Evolutionary conservation across 2,888 invertebrate species (phyloP).

Genomic region (Myathropa florea): DNA sequence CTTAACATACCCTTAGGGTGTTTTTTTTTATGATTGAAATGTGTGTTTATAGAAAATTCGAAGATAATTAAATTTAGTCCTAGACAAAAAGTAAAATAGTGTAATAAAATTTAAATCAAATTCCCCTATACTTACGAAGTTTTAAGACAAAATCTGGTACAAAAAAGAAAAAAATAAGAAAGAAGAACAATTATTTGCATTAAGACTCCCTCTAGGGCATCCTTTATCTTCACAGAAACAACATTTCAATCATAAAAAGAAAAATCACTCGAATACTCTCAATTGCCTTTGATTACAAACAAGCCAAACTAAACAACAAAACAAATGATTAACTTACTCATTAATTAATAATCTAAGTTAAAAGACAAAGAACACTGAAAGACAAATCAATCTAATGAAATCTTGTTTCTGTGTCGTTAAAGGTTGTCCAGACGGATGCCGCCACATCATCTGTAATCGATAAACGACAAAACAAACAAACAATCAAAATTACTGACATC

Average conservation of each 20-base stretch:
- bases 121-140: background rate
- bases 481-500: slow-evolving; percentile 56
- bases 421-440: slow-evolving; percentile 82
- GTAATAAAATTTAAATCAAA: slow-evolving; percentile 6
- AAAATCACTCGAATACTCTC: slow-evolving; percentile 37
- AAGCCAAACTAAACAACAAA: slow-evolving; percentile 16
- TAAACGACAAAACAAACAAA: slow-evolving; percentile 34
- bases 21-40: slow-evolving; percentile 81
- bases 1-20: slow-evolving; percentile 6
- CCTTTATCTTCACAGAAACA: slow-evolving; percentile 81
- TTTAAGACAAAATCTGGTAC: background rate
- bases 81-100: slow-evolving; percentile 20
- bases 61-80: slow-evolving; percentile 47
- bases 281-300: slow-evolving; percentile 38
- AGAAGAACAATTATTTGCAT: slow-evolving; percentile 5
- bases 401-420: slow-evolving; percentile 83
- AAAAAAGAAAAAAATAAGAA: slow-evolving; percentile 23
- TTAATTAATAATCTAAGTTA: slow-evolving; percentile 28
- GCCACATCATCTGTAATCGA: slow-evolving; percentile 70
- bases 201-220: slow-evolving; percentile 74
- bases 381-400: slow-evolving; percentile 79
- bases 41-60: slow-evolving; percentile 78
- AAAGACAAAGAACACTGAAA: slow-evolving; percentile 56
- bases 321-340: slow-evolving; percentile 6
- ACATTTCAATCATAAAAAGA: slow-evolving; percentile 81